Conservation (phyloP, 1,140 invertebrate species). For the Stratiolaelaps scimitus region DNA sequence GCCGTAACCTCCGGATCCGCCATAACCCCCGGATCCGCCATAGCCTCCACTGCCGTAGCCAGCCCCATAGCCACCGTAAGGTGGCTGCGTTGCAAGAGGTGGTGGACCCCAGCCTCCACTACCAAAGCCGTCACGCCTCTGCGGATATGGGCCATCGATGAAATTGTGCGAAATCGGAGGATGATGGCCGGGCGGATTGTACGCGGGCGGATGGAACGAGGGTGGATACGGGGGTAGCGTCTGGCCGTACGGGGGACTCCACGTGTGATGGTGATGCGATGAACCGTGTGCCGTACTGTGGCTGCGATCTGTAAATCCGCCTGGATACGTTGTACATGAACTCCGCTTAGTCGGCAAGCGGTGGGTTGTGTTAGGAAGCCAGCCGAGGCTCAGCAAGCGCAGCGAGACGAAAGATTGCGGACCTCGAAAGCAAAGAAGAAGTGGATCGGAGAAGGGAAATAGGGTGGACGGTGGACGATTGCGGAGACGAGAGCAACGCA, state of each 20-base stretch:
- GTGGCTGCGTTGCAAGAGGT: constrained; percentile 35
- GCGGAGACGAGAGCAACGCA: too few relatives aligned
- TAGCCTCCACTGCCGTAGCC: constrained; percentile 39
- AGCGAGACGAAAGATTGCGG: too few relatives aligned
- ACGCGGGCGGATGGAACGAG: neutral
- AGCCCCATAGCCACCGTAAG: constrained; percentile 38
- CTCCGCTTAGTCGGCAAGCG: constrained; percentile 67
- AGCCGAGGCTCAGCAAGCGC: too few relatives aligned
- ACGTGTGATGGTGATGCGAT: constrained; percentile 20
- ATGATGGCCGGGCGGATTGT: neutral
- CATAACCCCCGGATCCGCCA: constrained; percentile 39
- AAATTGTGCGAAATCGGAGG: constrained; percentile 19
- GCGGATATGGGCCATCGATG: constrained; percentile 14
- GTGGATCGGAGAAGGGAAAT: too few relatives aligned
- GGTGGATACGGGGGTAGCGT: constrained; percentile 10
- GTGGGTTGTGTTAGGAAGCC: constrained; percentile 54
- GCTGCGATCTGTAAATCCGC: constrained; percentile 25
- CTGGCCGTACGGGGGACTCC: constrained; percentile 18
- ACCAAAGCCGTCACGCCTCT: neutral
- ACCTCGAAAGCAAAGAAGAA: too few relatives aligned
- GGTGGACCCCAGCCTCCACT: constrained; percentile 26
- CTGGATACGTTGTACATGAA: constrained; percentile 19
- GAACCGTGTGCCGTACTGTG: constrained; percentile 21
- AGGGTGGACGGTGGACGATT: too few relatives aligned
- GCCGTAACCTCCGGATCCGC: constrained; percentile 41